Evolutionary conservation across 2,797 vertebrate species (phyloP), one percentile per base, ranked within the genome.

Genomic region (Dromococcyx pavoninus): DNA sequence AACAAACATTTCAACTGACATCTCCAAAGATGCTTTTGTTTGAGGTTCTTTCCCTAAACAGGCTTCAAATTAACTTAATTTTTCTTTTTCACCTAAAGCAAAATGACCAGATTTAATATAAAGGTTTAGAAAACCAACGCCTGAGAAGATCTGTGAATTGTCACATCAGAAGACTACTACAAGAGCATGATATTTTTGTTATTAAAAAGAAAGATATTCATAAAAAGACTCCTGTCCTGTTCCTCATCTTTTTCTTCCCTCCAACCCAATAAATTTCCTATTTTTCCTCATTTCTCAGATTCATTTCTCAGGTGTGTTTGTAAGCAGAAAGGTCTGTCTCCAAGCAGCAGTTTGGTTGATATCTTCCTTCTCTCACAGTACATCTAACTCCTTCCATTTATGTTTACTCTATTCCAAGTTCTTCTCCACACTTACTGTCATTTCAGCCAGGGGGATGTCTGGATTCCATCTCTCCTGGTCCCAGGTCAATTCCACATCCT

Each of bases 1-100:
- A 95, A 85, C 67, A 93, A 95, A 93, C 35, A 93, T 86, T 90
- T 91, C 70, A 70, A 53, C 7, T 78, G 70, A 83, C 70, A 51
- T 62, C 85, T 94, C 70, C 58, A 72, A 86, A 95, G 83, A 62
- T 62, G 62, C 32, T 37, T 64, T 90, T 89, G 16, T 86, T 94
- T 89, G 72, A 89, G 54, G 43, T 81, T 58, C 24, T 93, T 89
- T 79, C 50, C 25, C 72, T 73, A 86, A 90, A 81, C 23, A 76
- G 35, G 44, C 28, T 77, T 94, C 50, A 83, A 74, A 85, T 92
- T 39, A 54, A 35, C 35, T 60, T 72, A 24, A 5, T 46, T 53
- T 46, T 44, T 23, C 15, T 77, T 72, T 61, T 56, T 25, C 17
- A 88, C 62, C 5, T 7, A 84, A 81, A 89, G 41, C 10, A 82